Evolutionary conservation across 2,113 vertebrate genomes (phyloP), one percentile per base, ranked within the genome.

Genomic region (Damaliscus lunatus): DNA sequence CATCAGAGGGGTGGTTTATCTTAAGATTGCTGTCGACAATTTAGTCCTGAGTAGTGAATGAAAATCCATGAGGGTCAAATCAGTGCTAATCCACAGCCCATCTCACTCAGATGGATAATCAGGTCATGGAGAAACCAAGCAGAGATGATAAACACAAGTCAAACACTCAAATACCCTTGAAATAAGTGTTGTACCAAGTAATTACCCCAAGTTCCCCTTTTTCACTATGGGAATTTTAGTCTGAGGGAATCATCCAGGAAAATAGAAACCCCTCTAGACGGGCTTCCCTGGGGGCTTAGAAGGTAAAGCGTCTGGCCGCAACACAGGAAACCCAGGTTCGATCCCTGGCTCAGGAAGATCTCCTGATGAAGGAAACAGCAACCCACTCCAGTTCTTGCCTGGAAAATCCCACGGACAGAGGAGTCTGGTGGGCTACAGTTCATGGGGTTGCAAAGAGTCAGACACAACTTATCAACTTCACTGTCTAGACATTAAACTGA

Each of bases 261-360:
- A 74, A 81, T 1, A 86, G 83, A 96, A 74, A 81, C 6, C n/a
- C 48, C 67, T 59, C 14, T 16, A 52, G 84, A 46, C 23, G n/a
- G n/a, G 67, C n/a, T 71, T 71, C 67, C 17, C n/a, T 23, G n/a
- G 67, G 21, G 67, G n/a, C n/a, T 71, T n/a, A 71, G n/a, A 71
- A 5, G n/a, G 10, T 40, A 36, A 71, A 71, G 19, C 9, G 1
- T 71, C n/a, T 40, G 5, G 9, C 67, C 0, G 1, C 19, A 36
- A 23, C 12, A 5, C 19, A 36, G n/a, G n/a, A 40, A 23, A 36
- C 19, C 19, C 0, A 1, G 67, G n/a, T 71, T 71, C 0, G 2
- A 36, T 36, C 67, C 9, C n/a, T 71, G 67, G 67, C 9, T 71
- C n/a, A 3, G 62, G 62, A n/a, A 71, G 67, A 36, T 71, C n/a